Evolutionary conservation across 2,797 vertebrate species (phyloP).

Genomic region (Bradypodion ventrale): DNA sequence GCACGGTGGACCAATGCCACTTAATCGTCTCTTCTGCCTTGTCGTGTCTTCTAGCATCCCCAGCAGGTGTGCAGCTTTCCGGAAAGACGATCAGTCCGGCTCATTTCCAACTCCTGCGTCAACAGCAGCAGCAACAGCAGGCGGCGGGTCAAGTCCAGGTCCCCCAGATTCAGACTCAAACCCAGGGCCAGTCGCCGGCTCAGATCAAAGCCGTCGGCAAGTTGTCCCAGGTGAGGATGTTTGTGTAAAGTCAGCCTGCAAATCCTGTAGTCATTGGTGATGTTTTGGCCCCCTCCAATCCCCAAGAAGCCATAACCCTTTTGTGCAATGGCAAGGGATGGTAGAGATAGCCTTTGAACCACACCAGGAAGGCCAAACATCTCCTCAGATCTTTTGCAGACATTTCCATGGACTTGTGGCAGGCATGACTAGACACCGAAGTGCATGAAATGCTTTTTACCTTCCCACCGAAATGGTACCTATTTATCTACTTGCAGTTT

Average conservation of each 20-base stretch:
- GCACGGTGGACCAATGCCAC: background rate
- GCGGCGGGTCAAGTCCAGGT: slow-evolving; percentile 83
- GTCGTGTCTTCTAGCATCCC: background rate
- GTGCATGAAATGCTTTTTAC: no score
- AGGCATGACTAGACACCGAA: no score
- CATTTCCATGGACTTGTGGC: no score
- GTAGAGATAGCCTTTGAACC: no score
- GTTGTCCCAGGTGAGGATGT: slow-evolving; percentile 80
- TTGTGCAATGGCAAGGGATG: background rate
- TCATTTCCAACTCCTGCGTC: slow-evolving; percentile 79
- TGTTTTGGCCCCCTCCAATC: background rate
- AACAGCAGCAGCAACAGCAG: slow-evolving; percentile 78
- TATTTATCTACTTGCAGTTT: no score
- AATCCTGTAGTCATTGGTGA: background rate
- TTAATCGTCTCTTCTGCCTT: background rate
- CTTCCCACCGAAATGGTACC: no score
- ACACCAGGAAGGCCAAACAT: no score
- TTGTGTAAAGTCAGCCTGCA: background rate
- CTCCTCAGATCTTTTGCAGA: no score
- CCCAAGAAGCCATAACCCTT: background rate
- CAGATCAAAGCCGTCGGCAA: slow-evolving; percentile 88
- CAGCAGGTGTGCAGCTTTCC: slow-evolving; percentile 79
- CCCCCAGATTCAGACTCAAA: slow-evolving; percentile 78
- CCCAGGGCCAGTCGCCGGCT: slow-evolving; percentile 76
- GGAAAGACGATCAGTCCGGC: slow-evolving; percentile 81